Evolutionary conservation across 1,140 invertebrate species (phyloP), one percentile per base, ranked within the genome.

Genomic region (Steinernema feltiae): DNA sequence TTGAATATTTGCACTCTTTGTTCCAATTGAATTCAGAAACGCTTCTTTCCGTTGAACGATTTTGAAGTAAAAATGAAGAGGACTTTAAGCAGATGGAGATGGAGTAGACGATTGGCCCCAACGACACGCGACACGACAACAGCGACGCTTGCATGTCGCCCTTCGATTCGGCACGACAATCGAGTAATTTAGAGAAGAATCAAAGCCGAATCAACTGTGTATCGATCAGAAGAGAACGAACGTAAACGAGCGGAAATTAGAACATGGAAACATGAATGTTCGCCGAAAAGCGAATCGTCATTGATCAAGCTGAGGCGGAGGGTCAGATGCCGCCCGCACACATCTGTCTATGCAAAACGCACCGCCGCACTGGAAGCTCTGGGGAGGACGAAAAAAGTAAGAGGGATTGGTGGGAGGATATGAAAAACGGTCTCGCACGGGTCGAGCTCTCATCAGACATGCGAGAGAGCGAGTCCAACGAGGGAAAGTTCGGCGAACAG

Each of bases 221-320:
- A 15, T 15, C 7, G 53, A 63, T 12, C 7, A 63, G 15, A 63
- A 27, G 15, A 27, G 53, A 3, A 27, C 15, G 53, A 63, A 17
- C 15, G 15, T 46, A n/a, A 63, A 63, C 53, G 53, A 15, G 24
- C 7, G 12, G 24, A 21, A 15, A 21, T 63, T 27, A 27, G 15
- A 53, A 30, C 70, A 75, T 48, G 74, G 74, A 75, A 75, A 70
- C 31, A 75, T 75, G 74, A n/a, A 70, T 75, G 74, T 29, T 75
- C 31, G 74, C 53, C 1, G 69, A 70, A 69, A 70, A 75, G 30
- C 35, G 35, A 30, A 48, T 32, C 17, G 74, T 75, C 3, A 46
- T 48, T 46, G 74, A 75, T 63, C 53, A 63, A 21, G 15, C 53
- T n/a, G 7, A n/a, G 7, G 7, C 7, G n/a, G 53, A 27, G 53